Percentiles rank a stretch among this genome's conserved stretches.
These are phyloP conservation scores for Sipha flava DNA, from an alignment of 1,140 invertebrate species.

Conservation along the genomic window DNA sequence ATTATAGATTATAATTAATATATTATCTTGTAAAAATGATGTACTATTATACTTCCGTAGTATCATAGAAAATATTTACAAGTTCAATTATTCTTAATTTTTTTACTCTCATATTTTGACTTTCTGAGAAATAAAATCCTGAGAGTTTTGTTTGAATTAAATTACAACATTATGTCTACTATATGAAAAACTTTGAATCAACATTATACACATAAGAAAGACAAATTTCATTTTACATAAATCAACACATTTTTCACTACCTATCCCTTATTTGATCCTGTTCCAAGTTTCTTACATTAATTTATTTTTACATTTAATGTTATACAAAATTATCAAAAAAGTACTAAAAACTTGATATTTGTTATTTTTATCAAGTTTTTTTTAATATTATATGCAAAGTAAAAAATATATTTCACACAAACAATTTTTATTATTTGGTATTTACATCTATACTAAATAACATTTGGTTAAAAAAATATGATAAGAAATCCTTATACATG, in stretches of 20 bases:
- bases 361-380: not conserved
- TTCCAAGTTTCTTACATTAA: not conserved
- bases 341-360: not conserved
- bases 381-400: not conserved
- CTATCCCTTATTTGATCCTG: not conserved
- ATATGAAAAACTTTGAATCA: not conserved
- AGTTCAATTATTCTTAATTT: no score
- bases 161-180: not conserved
- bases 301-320: not conserved
- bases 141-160: not conserved
- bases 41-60: no score
- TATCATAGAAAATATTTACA: no score
- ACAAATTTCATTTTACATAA: not conserved
- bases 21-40: no score
- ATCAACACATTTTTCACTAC: not conserved
- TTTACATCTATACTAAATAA: not conserved
- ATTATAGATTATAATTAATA: no score
- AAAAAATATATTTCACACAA: no score
- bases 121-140: no score
- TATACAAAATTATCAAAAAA: not conserved
- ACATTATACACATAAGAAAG: not conserved
- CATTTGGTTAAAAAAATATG: not conserved
- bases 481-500: no score
- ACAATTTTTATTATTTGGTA: no score
- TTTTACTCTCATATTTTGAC: no score